A percentile compares a stretch with the other conserved stretches of the same genome.
Evolutionary conservation across 2,888 invertebrate genomes (phyloP).

Genomic region (Autographa gamma): DNA sequence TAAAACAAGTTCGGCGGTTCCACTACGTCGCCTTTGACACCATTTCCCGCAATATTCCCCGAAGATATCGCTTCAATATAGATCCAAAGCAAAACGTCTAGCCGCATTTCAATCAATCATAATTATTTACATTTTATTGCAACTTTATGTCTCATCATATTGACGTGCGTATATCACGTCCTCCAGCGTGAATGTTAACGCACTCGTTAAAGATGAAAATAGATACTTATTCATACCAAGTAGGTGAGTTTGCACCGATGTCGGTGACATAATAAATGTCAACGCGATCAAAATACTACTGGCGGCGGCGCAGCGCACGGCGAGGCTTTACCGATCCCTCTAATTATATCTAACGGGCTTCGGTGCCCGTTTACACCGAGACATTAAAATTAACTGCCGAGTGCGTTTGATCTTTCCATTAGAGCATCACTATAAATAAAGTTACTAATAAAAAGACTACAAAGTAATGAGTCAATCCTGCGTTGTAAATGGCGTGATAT

Average conservation of each 20-base stretch:
- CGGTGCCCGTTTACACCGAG: slow-evolving; percentile 82
- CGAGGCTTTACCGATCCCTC: slow-evolving; percentile 79
- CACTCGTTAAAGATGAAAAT: slow-evolving; percentile 58
- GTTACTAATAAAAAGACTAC: slow-evolving; percentile 78
- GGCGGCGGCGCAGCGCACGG: slow-evolving; percentile 71
- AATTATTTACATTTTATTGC: slow-evolving; percentile 46
- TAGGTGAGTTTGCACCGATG: slow-evolving; percentile 58
- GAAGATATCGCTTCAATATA: slow-evolving; percentile 36
- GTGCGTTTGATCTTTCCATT: slow-evolving; percentile 88
- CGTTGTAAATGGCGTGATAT: slow-evolving; percentile 63
- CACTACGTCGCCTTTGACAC: slow-evolving; percentile 46
- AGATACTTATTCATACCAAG: slow-evolving; percentile 54
- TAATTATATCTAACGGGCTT: slow-evolving; percentile 86
- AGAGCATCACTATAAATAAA: slow-evolving; percentile 84
- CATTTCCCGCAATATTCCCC: slow-evolving; percentile 36
- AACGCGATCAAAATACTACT: slow-evolving; percentile 80
- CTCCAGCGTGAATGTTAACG: slow-evolving; percentile 49
- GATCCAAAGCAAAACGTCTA: slow-evolving; percentile 40
- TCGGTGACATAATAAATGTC: slow-evolving; percentile 84
- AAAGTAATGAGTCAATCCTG: slow-evolving; percentile 80
- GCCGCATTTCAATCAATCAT: slow-evolving; percentile 47
- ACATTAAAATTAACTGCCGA: slow-evolving; percentile 88
- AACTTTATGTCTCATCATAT: slow-evolving; percentile 36
- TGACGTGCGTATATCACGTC: slow-evolving; percentile 47
- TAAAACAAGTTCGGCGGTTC: slow-evolving; percentile 67